Evolutionary conservation across 2,113 vertebrate species (phyloP).

Genomic region (Piprites chloris): DNA sequence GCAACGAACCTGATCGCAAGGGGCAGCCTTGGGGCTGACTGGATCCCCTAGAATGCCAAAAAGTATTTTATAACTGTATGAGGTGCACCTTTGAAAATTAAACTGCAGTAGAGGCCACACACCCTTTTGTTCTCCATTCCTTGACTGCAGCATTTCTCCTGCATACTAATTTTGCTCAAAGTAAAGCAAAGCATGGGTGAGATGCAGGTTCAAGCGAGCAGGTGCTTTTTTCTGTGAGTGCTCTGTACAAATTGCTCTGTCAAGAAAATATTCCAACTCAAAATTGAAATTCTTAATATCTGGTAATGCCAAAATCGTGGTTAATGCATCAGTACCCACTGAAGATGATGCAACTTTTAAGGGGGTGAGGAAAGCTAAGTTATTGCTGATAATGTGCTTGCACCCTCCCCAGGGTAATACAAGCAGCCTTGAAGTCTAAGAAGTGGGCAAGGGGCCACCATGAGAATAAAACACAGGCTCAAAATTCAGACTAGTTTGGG

Average conservation of each 20-base stretch:
- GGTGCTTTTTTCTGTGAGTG: not conserved
- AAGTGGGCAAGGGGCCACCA: accelerated
- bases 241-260: not conserved
- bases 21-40: not conserved
- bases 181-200: not conserved
- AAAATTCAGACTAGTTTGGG: not conserved
- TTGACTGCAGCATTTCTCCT: not conserved
- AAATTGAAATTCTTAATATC: not conserved
- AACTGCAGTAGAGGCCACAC: not conserved
- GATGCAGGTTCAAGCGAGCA: not conserved
- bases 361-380: not conserved
- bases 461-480: not conserved
- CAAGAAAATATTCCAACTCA: not conserved
- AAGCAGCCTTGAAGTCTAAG: not conserved
- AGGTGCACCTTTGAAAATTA: not conserved
- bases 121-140: not conserved
- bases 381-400: not conserved
- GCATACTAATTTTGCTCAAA: not conserved
- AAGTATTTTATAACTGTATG: not conserved
- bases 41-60: accelerated
- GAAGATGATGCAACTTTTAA: not conserved
- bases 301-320: not conserved
- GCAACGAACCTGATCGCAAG: not conserved
- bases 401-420: not conserved
- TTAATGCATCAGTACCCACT: not conserved